Evolutionary conservation across 1,140 invertebrate species (phyloP), one percentile per base, ranked within the genome.

Genomic region (Harpegnathos saltator): DNA sequence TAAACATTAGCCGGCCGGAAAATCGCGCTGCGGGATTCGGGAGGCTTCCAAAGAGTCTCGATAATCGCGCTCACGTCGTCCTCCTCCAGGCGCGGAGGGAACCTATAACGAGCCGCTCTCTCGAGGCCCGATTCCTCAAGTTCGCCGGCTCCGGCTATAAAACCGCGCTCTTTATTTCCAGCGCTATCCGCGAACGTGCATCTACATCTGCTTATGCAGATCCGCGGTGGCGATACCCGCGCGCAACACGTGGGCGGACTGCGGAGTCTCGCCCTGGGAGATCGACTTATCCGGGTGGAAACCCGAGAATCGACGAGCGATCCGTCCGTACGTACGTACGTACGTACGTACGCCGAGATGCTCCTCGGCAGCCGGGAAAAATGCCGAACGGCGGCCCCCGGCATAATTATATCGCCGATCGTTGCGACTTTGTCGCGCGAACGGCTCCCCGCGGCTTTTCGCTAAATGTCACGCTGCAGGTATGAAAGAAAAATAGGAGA

Each of bases 181-280:
- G n/a, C 62, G 68, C 38, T 71, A 38, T 73, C 68, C 68, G 24
- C 48, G 19, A 59, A 84, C 66, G 82, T 38, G 73, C 66, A 69
- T 81, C 75, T 66, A 82, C 75, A 81, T 84, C 81, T 69, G 50
- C 58, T 74, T 82, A 73, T 68, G 54, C 62, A 85, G 83, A 86
- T 85, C 33, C 58, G 62, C 56, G 62, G n/a, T 19, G 38, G 50
- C 33, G 65, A 86, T 82, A 75, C 11, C 65, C 24, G 54, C 69
- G 29, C 65, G 5, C 33, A 44, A 68, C 72, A 63, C 84, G 84
- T 87, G 84, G 84, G 84, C 71, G 85, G 65, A 83, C 59, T 54
- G 65, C 65, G 56, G 83, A 71, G 24, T 44, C 48, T 81, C 68
- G 69, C 62, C 29, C 54, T 74, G 17, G 15, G 71, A 85, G 85